These are phyloP conservation scores for Akabosia matsudoensis DNA, from an alignment of 1,140 invertebrate genomes.

Conservation along the genomic window DNA sequence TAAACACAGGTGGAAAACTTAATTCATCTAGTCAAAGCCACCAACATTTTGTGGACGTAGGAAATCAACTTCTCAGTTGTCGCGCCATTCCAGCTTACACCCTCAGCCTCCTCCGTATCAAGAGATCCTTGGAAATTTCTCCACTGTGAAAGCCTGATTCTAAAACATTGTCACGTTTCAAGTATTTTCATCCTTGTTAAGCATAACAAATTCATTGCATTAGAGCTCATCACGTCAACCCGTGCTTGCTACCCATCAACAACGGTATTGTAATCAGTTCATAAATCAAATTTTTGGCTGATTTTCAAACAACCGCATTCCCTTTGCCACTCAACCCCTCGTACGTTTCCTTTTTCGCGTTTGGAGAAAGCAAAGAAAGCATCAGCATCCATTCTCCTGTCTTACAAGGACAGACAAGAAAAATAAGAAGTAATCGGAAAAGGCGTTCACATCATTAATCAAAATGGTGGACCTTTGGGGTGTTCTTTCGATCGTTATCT, in stretches of 20 bases:
- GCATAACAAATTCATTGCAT: neutral
- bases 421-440: neutral
- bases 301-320: too few species aligned
- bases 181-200: neutral
- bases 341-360: too few species aligned
- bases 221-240: neutral
- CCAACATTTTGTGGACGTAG: too few species aligned
- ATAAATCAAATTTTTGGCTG: neutral
- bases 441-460: constrained; percentile 46
- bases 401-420: neutral
- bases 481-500: constrained; percentile 64
- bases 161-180: neutral
- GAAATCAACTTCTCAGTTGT: too few species aligned
- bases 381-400: neutral
- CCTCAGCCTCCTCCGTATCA: neutral
- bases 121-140: neutral
- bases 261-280: neutral
- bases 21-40: too few species aligned
- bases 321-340: too few species aligned
- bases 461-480: constrained; percentile 60
- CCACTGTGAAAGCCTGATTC: neutral
- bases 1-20: too few species aligned
- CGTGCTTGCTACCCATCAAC: neutral
- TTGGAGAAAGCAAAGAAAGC: neutral
- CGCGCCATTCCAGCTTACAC: neutral